These are phyloP conservation scores for Cydia splendana DNA, from an alignment of 1,140 invertebrate species.

Conservation along the genomic window DNA sequence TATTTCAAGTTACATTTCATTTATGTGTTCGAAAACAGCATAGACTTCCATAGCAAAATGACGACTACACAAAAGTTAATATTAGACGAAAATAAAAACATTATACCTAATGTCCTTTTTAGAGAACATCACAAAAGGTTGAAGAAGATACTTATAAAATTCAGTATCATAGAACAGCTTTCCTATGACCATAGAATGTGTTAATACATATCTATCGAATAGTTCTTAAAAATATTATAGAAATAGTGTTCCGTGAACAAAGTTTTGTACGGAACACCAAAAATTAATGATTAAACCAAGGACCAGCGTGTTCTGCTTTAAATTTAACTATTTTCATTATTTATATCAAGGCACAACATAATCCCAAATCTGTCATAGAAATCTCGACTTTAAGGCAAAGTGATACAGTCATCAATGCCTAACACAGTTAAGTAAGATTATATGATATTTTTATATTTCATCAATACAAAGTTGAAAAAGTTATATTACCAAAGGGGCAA, in stretches of 20 bases:
- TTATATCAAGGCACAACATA: background rate
- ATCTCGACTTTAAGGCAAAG: background rate
- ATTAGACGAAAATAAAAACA: constrained; percentile 7
- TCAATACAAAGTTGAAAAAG: background rate
- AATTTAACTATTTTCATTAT: background rate
- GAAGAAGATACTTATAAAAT: background rate
- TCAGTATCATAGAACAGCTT: background rate
- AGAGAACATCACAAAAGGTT: background rate
- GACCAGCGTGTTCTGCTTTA: background rate
- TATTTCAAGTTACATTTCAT: background rate
- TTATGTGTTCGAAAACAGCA: constrained; percentile 1
- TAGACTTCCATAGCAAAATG: constrained; percentile 41
- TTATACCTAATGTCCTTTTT: background rate
- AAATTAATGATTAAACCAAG: background rate
- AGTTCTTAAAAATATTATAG: too few relatives aligned
- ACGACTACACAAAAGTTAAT: constrained; percentile 24
- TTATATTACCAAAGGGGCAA: background rate
- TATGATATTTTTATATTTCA: background rate
- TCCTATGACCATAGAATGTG: too few relatives aligned
- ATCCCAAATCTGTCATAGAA: background rate
- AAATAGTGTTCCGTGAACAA: too few relatives aligned
- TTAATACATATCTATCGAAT: too few relatives aligned
- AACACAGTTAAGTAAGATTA: background rate
- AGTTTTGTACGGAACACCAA: background rate
- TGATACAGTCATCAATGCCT: background rate